A percentile compares a stretch with the other conserved stretches of the same genome.
phyloP scores from a whole-genome alignment of 2,888 invertebrate genomes.

The Mesorhabditis belari region DNA sequence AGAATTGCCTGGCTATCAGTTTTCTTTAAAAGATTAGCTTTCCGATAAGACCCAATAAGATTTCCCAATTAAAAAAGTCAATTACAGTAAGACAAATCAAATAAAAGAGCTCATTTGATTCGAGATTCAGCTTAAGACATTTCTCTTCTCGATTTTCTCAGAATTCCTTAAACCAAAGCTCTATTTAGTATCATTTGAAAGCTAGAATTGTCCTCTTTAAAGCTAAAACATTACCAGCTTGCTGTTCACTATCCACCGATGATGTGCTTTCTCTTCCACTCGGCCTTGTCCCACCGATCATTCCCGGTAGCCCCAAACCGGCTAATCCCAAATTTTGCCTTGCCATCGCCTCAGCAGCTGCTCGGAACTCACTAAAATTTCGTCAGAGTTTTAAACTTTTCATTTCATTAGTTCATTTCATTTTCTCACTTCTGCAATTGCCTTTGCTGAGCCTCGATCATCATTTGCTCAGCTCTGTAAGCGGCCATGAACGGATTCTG shows the following conservation, averaged over 20 bases:
- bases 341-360: conserved; percentile 27
- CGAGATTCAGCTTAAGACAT: too few species aligned
- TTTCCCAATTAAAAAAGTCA: too few species aligned
- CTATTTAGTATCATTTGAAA: not conserved
- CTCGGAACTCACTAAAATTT: conserved; percentile 14
- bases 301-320: not conserved
- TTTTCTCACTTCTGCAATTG: conserved; percentile 32
- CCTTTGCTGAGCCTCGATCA: conserved; percentile 44
- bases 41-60: too few species aligned
- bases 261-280: conserved; percentile 39
- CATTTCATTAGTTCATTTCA: not conserved
- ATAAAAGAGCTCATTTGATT: too few species aligned
- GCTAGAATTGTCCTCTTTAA: not conserved
- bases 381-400: not conserved
- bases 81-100: too few species aligned
- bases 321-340: conserved; percentile 22
- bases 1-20: too few species aligned
- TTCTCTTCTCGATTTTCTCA: not conserved
- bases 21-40: too few species aligned
- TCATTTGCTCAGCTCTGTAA: conserved; percentile 40
- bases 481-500: conserved; percentile 22
- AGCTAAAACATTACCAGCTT: not conserved
- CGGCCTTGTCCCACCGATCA: not conserved
- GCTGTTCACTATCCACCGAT: conserved; percentile 31
- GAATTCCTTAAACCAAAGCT: not conserved